Base-by-base conservation (phyloP, 2,113 vertebrate species). In the Sylvilagus bachmani region DNA sequence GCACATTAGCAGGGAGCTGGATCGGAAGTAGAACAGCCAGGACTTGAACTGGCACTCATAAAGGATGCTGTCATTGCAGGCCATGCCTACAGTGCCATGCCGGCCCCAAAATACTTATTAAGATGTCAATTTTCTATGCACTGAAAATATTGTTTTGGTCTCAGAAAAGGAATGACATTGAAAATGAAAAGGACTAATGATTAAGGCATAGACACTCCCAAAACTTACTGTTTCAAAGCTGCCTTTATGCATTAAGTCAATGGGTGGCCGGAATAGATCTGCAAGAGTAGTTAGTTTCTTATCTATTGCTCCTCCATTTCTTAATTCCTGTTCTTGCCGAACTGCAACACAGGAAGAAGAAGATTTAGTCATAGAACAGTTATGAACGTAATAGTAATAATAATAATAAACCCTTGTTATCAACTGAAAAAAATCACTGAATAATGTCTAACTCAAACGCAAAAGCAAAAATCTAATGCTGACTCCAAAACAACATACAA, bases 171-270 rank as follows among this genome's bases (percentile, higher is more conserved):
- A 58, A 89, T 13, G 9, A 16, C 33, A 89, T 1, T 89, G 21
- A 69, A 92, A 94, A 83, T 55, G 7, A 88, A 69, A 91, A 88
- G 6, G 29, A 87, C 83, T 93, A 38, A 86, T 14, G 94, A 24
- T 25, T 55, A 69, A 81, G 67, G 53, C 49, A 92, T 27, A 55
- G 38, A 94, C 58, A 82, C 31, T 85, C 33, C 27, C 94, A 51
- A 29, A 92, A 96, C 99, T 98, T 97, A 99, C 99, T 95, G 99
- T 99, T 98, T 99, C 99, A 98, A 99, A 99, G 98, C 99, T 99
- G 98, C 99, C 99, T 98, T 99, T 99, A 98, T 99, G 99, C 99
- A 99, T 99, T 97, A 99, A 98, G 96, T 99, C 99, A 95, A 99
- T 99, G 90, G 99, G 99, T 82, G 99, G 99, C 92, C 99, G 99